Base-by-base conservation (phyloP, 2,888 invertebrate genomes). In the Aphodius sticticus region DNA sequence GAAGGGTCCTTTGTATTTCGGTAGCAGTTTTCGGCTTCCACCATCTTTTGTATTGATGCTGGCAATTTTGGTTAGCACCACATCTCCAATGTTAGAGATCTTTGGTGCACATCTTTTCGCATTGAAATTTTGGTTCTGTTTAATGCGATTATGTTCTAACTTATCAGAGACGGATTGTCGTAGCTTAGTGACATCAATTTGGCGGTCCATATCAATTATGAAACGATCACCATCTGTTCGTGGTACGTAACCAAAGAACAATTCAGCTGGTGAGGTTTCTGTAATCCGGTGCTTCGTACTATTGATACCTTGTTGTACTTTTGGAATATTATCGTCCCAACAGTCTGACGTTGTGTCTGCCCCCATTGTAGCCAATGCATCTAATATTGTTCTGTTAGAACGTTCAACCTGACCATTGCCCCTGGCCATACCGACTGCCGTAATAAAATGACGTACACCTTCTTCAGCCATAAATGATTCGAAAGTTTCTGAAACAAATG, bases 271-370 rank as follows among this genome's bases (percentile, higher is more conserved):
- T 36, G 81, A 81, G 74, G 16, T 75, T 69, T 83, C 74, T 81
- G 26, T 26, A 26, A 26, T 26, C 1, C 26, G 26, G 26, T 26
- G 26, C 26, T 26, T 26, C 26, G 26, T 80, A 35, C 77, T 80
- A 76, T 87, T 87, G 0, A 87, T 82, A 0, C 82, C 83, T 70
- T 81, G 81, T 74, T 84, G 83, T 38, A 84, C 70, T 26, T 76
- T 71, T 16, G 37, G 79, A 82, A 86, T 75, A n/a, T 81, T 76
- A 6, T 77, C 70, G 80, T 86, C 85, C 85, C 85, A 86, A 12
- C 38, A 14, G 76, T 85, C 81, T 70, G 82, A 82, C 26, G 26
- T 26, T 26, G 26, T 26, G 26, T 26, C 26, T 26, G 26, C 26
- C 26, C 26, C 26, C 26, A 26, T 26, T 26, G 26, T 26, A 26